A percentile compares a stretch with the other conserved stretches of the same genome.
These are phyloP conservation scores for Limanda limanda DNA, from an alignment of 2,113 vertebrate genomes.

Conservation along the genomic window DNA sequence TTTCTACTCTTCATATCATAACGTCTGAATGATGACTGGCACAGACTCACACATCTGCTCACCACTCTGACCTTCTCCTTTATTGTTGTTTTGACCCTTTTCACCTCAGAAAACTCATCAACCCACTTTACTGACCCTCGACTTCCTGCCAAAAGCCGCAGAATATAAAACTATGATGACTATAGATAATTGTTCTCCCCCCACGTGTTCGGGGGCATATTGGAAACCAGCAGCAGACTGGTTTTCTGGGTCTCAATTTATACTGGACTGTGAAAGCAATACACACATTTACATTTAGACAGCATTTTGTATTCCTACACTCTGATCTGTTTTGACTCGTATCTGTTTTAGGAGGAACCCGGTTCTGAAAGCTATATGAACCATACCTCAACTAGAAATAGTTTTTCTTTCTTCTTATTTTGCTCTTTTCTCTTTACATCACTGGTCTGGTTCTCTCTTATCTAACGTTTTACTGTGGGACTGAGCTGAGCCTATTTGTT, in stretches of 20 bases:
- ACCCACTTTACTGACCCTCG: background rate
- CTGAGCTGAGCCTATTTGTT: no score
- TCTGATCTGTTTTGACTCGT: background rate
- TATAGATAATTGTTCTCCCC: background rate
- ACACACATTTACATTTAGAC: constrained; percentile 70
- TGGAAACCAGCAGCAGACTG: background rate
- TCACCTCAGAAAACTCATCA: constrained; percentile 15
- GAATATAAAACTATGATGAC: background rate
- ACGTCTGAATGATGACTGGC: constrained; percentile 14
- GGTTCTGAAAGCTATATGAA: background rate
- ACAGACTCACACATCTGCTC: background rate
- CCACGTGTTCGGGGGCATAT: background rate
- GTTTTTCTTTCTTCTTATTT: background rate
- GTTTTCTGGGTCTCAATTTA: constrained; percentile 1
- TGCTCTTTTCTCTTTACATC: background rate
- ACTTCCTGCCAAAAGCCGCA: background rate
- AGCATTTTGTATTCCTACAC: constrained; percentile 21
- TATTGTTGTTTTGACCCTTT: constrained; percentile 30
- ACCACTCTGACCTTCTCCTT: constrained; percentile 9
- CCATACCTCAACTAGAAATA: background rate
- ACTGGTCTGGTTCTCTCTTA: no score
- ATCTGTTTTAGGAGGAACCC: background rate
- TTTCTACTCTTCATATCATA: background rate
- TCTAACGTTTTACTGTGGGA: no score
- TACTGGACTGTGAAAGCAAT: background rate